Conservation (phyloP, 2,888 invertebrate species). For the Ichneumoninae sp. region DNA sequence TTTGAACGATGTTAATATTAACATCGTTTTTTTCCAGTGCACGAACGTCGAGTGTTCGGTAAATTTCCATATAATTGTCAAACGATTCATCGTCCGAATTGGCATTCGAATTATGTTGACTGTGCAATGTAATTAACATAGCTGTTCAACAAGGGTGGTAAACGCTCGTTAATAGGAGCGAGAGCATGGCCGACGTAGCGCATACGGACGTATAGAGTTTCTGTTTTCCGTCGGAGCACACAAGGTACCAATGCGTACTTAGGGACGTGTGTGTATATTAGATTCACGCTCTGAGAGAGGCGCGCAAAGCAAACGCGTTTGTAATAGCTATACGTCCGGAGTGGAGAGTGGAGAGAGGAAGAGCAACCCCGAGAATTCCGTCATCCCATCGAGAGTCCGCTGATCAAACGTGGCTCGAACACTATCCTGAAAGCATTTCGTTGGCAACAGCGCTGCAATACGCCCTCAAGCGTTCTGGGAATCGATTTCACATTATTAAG, state of each 20-base stretch:
- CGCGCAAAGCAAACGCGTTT: constrained; percentile 58
- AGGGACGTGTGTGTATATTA: constrained; percentile 53
- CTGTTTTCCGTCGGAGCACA: constrained; percentile 51
- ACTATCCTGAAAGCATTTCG: not conserved
- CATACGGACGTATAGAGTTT: constrained; percentile 14
- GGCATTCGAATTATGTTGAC: constrained; percentile 9
- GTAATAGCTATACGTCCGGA: constrained; percentile 36
- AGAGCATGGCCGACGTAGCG: constrained; percentile 22
- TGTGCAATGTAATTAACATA: constrained; percentile 56
- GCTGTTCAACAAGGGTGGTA: constrained; percentile 50
- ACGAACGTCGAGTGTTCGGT: not conserved
- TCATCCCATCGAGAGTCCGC: constrained; percentile 25
- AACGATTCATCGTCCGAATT: constrained; percentile 29
- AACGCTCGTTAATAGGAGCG: constrained; percentile 56
- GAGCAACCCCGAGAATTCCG: constrained; percentile 44
- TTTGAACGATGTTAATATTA: no score
- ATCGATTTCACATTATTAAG: not conserved
- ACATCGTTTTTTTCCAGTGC: no score
- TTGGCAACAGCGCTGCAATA: not conserved
- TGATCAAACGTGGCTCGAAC: constrained; percentile 49
- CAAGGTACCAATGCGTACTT: constrained; percentile 3
- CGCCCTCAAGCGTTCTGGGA: not conserved
- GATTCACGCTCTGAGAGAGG: constrained; percentile 62
- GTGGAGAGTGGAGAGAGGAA: not conserved
- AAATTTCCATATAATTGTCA: constrained; percentile 15